Evolutionary conservation across 2,797 vertebrate genomes (phyloP), one percentile per base, ranked within the genome.

Genomic region (Sebastes minor): DNA sequence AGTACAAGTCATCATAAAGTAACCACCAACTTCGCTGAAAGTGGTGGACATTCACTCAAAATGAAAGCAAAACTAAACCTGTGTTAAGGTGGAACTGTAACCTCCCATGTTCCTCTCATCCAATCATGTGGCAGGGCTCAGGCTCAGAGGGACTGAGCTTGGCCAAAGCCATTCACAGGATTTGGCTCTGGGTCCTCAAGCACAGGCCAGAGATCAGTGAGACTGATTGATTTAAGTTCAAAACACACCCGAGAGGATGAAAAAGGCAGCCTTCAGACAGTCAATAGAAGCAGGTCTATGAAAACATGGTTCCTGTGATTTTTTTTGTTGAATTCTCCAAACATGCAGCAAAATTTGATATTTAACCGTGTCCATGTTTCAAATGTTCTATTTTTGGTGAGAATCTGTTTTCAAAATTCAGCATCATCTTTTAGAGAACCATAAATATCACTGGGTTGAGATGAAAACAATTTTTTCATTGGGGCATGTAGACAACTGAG

Each of bases 21-120:
- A 30, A 68, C 33, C 10, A 27, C 13, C 3, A 14, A 8, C 56
- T 59, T 0, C 2, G 6, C 59, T 59, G 27, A 75, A 5, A 63
- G 9, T 7, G 7, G 3, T 63, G 9, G 13, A 42, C 10, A 7
- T 22, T 20, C 25, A 35, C 38, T 79, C 30, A 86, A 86, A 91
- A 66, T 13, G 78, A 93, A 94, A 94, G 82, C 23, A 91, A 94
- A 95, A 93, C 57, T 35, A 77, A 85, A 80, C 2, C 38, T 46
- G 1, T 27, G 53, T 42, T 8, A 74, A 76, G 23, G 74, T 88
- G 61, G 52, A 86, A 76, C 52, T 42, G 32, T 8, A 61, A 23
- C 10, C 6, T 53, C 72, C 68, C 68, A 55, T 4, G 16, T 56
- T 56, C 16, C 63, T 35, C 32, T 81, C 80, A 35, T 38, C 90